Evolutionary conservation across 2,113 vertebrate species (phyloP), one percentile per base, ranked within the genome.

Genomic region (Pachypanchax playfairii): DNA sequence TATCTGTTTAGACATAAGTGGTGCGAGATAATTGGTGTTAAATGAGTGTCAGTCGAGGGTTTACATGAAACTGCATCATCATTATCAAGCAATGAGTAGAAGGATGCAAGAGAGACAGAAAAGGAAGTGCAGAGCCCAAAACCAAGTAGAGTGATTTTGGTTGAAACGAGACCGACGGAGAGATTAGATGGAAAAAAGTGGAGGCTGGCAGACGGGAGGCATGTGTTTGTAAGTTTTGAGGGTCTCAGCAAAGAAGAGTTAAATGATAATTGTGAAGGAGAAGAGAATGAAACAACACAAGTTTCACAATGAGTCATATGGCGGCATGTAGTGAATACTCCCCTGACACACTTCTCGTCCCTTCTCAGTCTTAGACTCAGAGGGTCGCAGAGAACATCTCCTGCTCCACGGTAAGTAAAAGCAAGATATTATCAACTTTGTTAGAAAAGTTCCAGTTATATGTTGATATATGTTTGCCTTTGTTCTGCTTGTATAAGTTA

Each of bases 301-400:
- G 22, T 84, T 47, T 82, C 80, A 29, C 0, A 6, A 61, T 90
- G 83, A 87, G 52, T 89, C 80, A 85, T 10, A 15, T 53, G 35
- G 4, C 4, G 61, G 67, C 66, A 54, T 77, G 83, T 42, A 50
- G 48, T 69, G 66, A 82, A 68, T 60, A 77, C 55, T 65, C 38
- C 52, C 53, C 63, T 68, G 70, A 74, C 57, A 77, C 52, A 69
- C 18, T 64, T 63, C 54, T 53, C 13, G 26, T 81, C 50, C 51
- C 46, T 48, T 55, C 11, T 88, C 84, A 87, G 72, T 90, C 76
- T 66, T 20, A 41, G 14, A 57, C 41, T 74, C 33, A 73, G 75
- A 83, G 86, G 85, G 88, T 88, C 85, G 21, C 49, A 28, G 38
- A 22, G 29, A 10, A 64, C 67, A 78, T 59, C 75, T 11, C 41